Base-by-base conservation (phyloP, 2,888 invertebrate species). In the Aphelenchoides bicaudatus region DNA sequence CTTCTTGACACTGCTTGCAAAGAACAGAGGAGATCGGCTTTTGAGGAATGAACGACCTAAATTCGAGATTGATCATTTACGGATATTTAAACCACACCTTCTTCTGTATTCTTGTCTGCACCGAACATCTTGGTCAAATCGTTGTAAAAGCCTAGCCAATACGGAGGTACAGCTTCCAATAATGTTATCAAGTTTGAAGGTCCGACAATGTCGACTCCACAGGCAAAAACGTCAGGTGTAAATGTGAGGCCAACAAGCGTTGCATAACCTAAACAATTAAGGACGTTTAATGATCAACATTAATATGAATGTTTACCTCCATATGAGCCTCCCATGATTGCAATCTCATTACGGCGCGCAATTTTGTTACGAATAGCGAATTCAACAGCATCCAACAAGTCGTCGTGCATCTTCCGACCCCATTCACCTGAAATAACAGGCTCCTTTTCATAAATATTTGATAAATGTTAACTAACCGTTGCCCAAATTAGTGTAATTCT, bases 341-440 rank as follows among this genome's bases (percentile, higher is more conserved):
- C 75, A 8, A 74, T 62, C 31, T 67, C 59, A 34, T 64, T 60
- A 30, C 67, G 46, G 50, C 70, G 62, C 23, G 75, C 72, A 39
- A 75, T 71, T 39, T 73, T 73, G 29, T 70, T 68, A 3, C 67
- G 62, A 21, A 74, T 65, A 2, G 72, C 68, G 56, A 73, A 78
- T 38, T 77, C 73, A 28, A 76, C 73, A 1, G 72, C 78, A 48
- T 78, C 78, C 25, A 78, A 59, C 8, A 78, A 63, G 48, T 78
- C 78, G 50, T 73, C 68, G 50, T 78, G 78, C 78, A 78, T 78
- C 58, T 76, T 76, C 6, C 74, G 54, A 29, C 76, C 78, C 78
- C 78, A 78, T 60, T 78, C 78, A 13, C 78, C 34, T 34, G 16
- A 13, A 34, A 34, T 34, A 13, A n/a, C 34, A 34, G 16, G 13